Conservation (phyloP, 1,140 invertebrate genomes). For the Aphelinus certus region DNA sequence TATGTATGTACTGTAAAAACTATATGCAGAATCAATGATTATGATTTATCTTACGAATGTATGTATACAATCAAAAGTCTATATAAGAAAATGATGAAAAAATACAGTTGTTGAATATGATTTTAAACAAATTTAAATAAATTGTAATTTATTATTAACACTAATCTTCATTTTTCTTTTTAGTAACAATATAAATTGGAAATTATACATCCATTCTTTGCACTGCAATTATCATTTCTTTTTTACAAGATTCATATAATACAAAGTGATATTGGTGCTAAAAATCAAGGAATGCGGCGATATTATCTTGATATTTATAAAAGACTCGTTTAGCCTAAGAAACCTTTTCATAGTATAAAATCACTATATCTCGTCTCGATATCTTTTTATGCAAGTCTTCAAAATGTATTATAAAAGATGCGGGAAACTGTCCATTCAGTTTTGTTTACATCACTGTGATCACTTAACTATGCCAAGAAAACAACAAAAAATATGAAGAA, state of each 20-base stretch:
- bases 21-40: no score
- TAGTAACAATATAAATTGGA: slow-evolving; percentile 38
- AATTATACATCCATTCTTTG: slow-evolving; percentile 50
- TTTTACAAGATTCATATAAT: slow-evolving; percentile 37
- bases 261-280: slow-evolving; percentile 33
- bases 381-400: neutral
- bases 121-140: slow-evolving; percentile 57
- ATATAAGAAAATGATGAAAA: slow-evolving; percentile 38
- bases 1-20: slow-evolving; percentile 38
- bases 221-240: slow-evolving; percentile 2
- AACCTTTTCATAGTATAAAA: slow-evolving; percentile 25
- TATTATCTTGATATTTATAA: slow-evolving; percentile 28
- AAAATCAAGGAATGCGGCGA: slow-evolving; percentile 37
- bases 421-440: neutral
- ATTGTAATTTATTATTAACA: slow-evolving; percentile 54
- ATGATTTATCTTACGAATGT: slow-evolving; percentile 13
- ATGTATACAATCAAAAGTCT: slow-evolving; percentile 39
- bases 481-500: slow-evolving; percentile 99
- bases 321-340: slow-evolving; percentile 1
- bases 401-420: slow-evolving; percentile 19
- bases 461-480: slow-evolving; percentile 79
- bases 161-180: slow-evolving; percentile 20
- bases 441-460: neutral
- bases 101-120: slow-evolving; percentile 59
- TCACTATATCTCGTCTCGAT: slow-evolving; percentile 10